A percentile compares a stretch with the other conserved stretches of the same genome.
These are phyloP conservation scores for Phengaris alcon DNA, from an alignment of 2,888 invertebrate genomes.

Conservation along the genomic window DNA sequence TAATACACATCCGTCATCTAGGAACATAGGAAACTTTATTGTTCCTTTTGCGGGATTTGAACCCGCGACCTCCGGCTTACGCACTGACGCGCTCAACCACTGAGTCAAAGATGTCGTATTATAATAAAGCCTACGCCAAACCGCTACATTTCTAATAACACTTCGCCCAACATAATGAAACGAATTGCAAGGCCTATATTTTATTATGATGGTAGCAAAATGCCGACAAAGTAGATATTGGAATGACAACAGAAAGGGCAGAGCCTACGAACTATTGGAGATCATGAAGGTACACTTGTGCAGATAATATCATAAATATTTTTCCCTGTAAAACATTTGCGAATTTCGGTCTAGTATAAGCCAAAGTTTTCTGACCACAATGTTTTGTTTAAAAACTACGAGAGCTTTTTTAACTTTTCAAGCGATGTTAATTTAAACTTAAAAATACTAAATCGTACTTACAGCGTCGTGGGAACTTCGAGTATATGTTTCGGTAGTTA, in stretches of 20 bases:
- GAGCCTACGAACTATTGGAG: slow-evolving; percentile 12
- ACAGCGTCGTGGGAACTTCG: background rate
- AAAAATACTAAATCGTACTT: background rate
- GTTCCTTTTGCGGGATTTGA: too few relatives aligned
- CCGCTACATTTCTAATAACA: background rate
- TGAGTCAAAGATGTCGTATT: too few relatives aligned
- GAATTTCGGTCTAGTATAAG: background rate
- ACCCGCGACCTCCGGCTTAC: too few relatives aligned
- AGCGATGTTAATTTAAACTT: background rate
- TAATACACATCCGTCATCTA: too few relatives aligned
- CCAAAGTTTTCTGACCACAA: slow-evolving; percentile 5
- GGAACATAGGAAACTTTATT: too few relatives aligned
- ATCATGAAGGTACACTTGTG: background rate
- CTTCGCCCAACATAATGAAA: background rate
- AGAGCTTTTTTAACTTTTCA: background rate
- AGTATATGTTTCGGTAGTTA: too few relatives aligned
- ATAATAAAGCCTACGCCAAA: background rate
- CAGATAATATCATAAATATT: background rate
- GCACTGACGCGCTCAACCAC: too few relatives aligned
- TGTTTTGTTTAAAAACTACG: slow-evolving; percentile 13
- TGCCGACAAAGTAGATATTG: slow-evolving; percentile 31
- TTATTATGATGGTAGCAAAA: slow-evolving; percentile 28
- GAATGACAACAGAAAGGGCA: slow-evolving; percentile 52
- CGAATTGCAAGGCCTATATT: slow-evolving; percentile 21
- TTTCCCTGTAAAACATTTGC: background rate